Percentiles rank a stretch among this genome's conserved stretches.
Conservation (phyloP, 2,797 vertebrate species). For the Labroides dimidiatus region DNA sequence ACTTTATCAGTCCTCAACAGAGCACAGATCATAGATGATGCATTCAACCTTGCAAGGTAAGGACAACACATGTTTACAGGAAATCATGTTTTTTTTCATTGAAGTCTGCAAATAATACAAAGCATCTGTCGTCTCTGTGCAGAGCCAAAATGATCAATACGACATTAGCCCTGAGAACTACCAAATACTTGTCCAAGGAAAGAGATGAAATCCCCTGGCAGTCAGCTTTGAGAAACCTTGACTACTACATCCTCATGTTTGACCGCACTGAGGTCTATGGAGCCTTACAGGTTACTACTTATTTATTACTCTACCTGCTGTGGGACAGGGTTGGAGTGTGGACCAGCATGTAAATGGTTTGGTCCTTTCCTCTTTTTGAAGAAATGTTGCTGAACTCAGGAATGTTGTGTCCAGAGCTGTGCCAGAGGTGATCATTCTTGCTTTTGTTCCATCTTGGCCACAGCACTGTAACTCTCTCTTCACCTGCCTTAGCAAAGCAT, state of each 20-base stretch:
- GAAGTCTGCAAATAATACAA: not conserved
- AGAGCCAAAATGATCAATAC: conserved; percentile 84
- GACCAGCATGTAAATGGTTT: too few relatives aligned
- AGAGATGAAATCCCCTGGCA: conserved; percentile 90
- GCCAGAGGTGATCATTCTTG: too few relatives aligned
- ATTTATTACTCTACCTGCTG: not conserved
- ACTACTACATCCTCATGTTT: conserved; percentile 90
- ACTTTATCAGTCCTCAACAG: conserved; percentile 89
- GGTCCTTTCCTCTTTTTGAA: too few relatives aligned
- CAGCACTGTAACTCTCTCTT: too few relatives aligned
- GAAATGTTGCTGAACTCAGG: too few relatives aligned
- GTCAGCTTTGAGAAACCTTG: conserved; percentile 84
- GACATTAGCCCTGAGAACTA: conserved; percentile 87
- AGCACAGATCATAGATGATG: conserved; percentile 91
- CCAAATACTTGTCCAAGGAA: conserved; percentile 86
- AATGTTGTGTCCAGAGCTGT: too few relatives aligned
- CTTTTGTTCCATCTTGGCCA: too few relatives aligned
- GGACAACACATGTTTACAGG: not conserved
- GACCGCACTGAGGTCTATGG: conserved; percentile 90
- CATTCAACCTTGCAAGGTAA: conserved; percentile 93
- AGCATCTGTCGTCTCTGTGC: conserved; percentile 12
- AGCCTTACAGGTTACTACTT: conserved; percentile 84
- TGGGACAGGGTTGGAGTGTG: too few relatives aligned
- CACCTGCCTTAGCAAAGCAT: too few relatives aligned
- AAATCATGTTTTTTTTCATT: not conserved